A percentile compares a stretch with the other conserved stretches of the same genome.
Conservation (phyloP, 2,113 vertebrate genomes). For the Engraulis encrasicolus region DNA sequence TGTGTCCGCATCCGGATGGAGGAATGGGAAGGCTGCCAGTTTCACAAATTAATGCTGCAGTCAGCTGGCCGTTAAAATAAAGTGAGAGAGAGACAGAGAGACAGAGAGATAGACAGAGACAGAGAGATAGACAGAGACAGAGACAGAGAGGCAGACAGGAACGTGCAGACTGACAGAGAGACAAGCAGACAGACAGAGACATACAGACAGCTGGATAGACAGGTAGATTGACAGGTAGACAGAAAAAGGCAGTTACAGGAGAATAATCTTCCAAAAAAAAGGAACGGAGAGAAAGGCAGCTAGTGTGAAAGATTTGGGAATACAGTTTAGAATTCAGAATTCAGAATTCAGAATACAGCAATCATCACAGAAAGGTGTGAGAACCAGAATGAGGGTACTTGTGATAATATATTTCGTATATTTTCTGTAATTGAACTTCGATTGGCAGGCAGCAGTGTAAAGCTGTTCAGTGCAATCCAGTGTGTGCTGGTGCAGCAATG, state of each 20-base stretch:
- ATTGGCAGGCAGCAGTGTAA: no score
- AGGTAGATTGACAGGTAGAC: no score
- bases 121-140: neutral
- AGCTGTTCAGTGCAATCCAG: no score
- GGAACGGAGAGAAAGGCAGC: neutral
- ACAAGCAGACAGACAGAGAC: neutral
- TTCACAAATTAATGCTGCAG: neutral
- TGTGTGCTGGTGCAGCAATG: no score
- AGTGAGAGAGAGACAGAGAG: neutral
- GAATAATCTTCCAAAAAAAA: conserved; percentile 22
- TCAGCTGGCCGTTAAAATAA: neutral
- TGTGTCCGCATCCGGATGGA: neutral
- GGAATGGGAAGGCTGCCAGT: neutral
- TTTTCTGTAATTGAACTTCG: no score
- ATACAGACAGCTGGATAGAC: neutral
- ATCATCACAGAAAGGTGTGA: no score
- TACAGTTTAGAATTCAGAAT: no score
- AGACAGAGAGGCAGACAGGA: neutral
- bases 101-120: neutral
- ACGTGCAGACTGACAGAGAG: neutral
- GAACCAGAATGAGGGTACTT: no score
- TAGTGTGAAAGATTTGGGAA: no score
- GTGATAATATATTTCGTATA: no score
- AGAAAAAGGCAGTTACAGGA: no score
- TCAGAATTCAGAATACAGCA: no score